These are phyloP conservation scores for Globodera ellingtonae DNA, from an alignment of 1,140 invertebrate species.

Conservation along the genomic window DNA sequence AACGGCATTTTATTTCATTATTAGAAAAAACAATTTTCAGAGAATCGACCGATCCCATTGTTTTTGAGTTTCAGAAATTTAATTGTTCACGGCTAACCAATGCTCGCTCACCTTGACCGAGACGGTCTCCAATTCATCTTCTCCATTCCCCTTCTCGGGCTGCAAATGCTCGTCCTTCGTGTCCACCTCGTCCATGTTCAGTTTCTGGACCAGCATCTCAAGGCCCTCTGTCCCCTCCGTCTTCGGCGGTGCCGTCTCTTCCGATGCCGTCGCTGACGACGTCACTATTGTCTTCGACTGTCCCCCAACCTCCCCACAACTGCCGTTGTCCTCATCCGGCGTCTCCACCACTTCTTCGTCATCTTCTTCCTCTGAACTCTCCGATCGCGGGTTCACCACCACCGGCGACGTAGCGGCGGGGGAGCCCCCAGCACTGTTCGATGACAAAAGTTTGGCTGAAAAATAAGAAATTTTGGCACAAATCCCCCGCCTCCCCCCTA, in stretches of 20 bases:
- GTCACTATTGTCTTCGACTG: too few species aligned
- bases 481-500: too few species aligned
- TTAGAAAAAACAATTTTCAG: too few species aligned
- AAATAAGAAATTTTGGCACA: not conserved
- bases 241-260: not conserved
- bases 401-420: not conserved
- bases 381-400: constrained; percentile 12
- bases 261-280: too few species aligned
- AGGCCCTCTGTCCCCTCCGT: not conserved
- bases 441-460: constrained; percentile 27
- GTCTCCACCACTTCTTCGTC: not conserved
- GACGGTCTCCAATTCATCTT: constrained; percentile 9
- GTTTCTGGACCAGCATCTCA: not conserved
- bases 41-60: not conserved
- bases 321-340: too few species aligned
- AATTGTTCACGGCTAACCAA: not conserved
- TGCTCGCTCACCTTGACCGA: not conserved
- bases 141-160: not conserved
- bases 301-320: too few species aligned
- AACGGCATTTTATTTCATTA: too few species aligned
- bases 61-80: not conserved
- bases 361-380: constrained; percentile 24
- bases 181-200: not conserved
- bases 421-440: constrained; percentile 8
- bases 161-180: not conserved